A percentile compares a stretch with the other conserved stretches of the same genome.
Evolutionary conservation across 2,888 invertebrate species (phyloP).

Genomic region (Kryphioiulus occultus): DNA sequence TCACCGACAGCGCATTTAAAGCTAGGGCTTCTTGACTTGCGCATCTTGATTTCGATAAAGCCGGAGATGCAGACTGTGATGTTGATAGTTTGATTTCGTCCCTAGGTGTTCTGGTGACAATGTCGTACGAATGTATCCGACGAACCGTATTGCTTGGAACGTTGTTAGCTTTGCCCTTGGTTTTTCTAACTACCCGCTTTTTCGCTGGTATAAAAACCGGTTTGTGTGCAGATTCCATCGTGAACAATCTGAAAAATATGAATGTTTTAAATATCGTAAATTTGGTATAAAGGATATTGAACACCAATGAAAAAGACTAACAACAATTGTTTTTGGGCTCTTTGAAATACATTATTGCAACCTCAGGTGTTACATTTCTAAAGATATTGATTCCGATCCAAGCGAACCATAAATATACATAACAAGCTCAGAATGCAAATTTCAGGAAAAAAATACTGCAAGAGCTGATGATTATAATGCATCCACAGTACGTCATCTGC

Average conservation of each 20-base stretch:
- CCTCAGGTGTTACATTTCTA: too few relatives aligned
- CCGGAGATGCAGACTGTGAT: constrained; percentile 39
- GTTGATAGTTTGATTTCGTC: constrained; percentile 34
- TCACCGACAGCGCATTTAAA: not conserved
- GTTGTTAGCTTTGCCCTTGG: not conserved
- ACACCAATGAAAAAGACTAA: not conserved
- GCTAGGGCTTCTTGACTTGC: constrained; percentile 44
- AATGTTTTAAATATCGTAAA: not conserved
- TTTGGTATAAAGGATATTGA: too few relatives aligned
- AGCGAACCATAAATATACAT: too few relatives aligned
- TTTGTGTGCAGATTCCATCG: constrained; percentile 48
- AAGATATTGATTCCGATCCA: too few relatives aligned
- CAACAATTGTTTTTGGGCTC: not conserved
- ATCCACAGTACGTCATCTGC: not conserved
- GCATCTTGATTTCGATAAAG: not conserved
- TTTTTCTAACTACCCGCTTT: constrained; percentile 49
- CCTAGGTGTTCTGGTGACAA: constrained; percentile 48
- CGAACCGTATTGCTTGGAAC: constrained; percentile 33
- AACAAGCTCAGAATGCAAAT: not conserved
- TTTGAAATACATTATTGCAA: not conserved
- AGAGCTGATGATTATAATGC: not conserved
- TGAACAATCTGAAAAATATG: not conserved
- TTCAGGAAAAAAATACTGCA: too few relatives aligned
- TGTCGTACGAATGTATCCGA: constrained; percentile 52
- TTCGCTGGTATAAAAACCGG: constrained; percentile 52